Conservation (phyloP, 23 tunicate genomes). For the Styela clava region DNA sequence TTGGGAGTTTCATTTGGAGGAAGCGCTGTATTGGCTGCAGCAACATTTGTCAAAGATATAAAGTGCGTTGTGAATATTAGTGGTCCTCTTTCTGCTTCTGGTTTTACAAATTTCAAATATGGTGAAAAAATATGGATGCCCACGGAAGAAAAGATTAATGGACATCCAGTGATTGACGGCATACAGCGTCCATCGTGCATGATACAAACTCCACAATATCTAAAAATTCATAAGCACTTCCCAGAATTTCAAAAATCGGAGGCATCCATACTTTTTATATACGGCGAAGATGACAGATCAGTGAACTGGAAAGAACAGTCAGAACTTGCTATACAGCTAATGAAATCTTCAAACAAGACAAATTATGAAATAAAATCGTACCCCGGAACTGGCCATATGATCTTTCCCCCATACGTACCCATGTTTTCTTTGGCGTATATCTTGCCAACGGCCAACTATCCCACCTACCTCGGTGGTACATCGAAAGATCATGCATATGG, state of each 20-base stretch:
- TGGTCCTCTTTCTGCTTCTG: background rate
- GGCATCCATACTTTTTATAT: background rate
- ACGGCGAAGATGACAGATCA: background rate
- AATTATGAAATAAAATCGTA: slow-evolving; percentile 1
- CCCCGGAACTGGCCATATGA: slow-evolving; percentile 5
- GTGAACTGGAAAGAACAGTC: background rate
- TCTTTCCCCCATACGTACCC: slow-evolving; percentile 12
- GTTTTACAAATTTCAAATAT: background rate
- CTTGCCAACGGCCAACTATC: background rate
- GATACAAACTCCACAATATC: background rate
- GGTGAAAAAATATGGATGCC: background rate
- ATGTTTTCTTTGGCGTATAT: background rate
- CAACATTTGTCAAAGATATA: background rate
- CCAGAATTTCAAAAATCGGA: slow-evolving; percentile 4
- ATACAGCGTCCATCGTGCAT: background rate
- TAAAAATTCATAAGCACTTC: background rate
- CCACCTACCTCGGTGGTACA: background rate
- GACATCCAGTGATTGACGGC: background rate
- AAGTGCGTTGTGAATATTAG: background rate
- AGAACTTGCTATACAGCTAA: background rate
- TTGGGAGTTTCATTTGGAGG: slow-evolving; percentile 7
- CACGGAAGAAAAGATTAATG: background rate
- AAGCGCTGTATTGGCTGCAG: background rate
- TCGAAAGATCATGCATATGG: background rate
- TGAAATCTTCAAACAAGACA: background rate